phyloP scores from a whole-genome alignment of 1,140 invertebrate genomes.

The Drosophila nannoptera region DNA sequence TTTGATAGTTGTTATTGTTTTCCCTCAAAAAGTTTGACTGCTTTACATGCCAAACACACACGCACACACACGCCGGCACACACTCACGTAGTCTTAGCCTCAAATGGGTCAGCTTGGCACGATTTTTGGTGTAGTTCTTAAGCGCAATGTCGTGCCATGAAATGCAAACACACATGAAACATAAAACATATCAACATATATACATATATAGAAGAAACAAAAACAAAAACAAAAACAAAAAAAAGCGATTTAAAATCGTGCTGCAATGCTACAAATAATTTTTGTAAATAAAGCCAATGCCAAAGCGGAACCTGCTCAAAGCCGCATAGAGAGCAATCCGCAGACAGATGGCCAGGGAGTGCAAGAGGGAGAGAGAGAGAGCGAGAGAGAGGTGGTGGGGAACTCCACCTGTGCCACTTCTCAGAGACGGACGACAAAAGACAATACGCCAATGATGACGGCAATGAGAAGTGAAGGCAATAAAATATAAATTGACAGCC shows the following conservation, averaged over 20 bases:
- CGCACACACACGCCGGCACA: not conserved
- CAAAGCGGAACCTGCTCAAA: constrained; percentile 53
- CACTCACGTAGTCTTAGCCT: not conserved
- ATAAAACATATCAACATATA: constrained; percentile 27
- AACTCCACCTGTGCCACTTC: constrained; percentile 50
- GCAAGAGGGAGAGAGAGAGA: not conserved
- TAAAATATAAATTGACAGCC: constrained; percentile 61
- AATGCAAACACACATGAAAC: constrained; percentile 29
- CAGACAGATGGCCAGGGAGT: not conserved
- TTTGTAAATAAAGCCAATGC: constrained; percentile 53
- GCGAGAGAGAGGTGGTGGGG: constrained; percentile 12
- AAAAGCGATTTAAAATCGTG: constrained; percentile 54
- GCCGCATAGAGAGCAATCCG: constrained; percentile 3
- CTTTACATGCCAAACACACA: constrained; percentile 43
- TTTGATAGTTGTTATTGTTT: constrained; percentile 37
- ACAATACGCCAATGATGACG: constrained; percentile 44
- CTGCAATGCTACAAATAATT: constrained; percentile 56
- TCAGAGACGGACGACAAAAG: constrained; percentile 33
- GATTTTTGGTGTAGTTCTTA: constrained; percentile 59
- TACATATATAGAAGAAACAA: not conserved
- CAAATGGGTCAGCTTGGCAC: constrained; percentile 57
- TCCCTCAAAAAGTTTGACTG: constrained; percentile 40
- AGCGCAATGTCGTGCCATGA: constrained; percentile 54
- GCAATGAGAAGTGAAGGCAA: constrained; percentile 46
- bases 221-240: constrained; percentile 11